phyloP scores from a whole-genome alignment of 2,797 vertebrate genomes.

The Phalloptychus januarius region DNA sequence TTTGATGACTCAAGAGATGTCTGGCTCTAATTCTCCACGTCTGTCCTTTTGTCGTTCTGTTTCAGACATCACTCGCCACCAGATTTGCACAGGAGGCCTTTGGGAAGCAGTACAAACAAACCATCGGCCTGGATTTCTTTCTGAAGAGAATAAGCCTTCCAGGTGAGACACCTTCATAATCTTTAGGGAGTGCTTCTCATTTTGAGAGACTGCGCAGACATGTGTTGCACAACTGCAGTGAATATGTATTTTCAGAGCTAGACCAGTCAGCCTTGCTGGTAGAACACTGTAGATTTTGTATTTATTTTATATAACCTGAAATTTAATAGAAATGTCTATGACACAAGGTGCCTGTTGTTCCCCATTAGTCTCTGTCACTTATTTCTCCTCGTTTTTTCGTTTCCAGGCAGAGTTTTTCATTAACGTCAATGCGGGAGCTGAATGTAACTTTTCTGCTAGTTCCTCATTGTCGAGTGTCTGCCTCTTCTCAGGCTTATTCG shows the following conservation, averaged over 20 bases:
- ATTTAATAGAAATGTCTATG: constrained; percentile 15
- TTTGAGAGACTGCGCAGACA: constrained; percentile 28
- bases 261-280: neutral
- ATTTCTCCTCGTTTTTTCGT: constrained; percentile 36
- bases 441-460: constrained; percentile 73
- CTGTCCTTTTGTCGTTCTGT: constrained; percentile 74
- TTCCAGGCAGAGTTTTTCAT: constrained; percentile 48
- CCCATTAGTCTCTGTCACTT: constrained; percentile 18
- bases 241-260: constrained; percentile 8
- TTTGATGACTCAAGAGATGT: constrained; percentile 21
- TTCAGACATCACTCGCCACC: constrained; percentile 96
- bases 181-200: constrained; percentile 56
- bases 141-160: constrained; percentile 97
- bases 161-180: constrained; percentile 87
- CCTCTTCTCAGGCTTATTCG: constrained; percentile 78
- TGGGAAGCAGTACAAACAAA: constrained; percentile 99
- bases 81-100: constrained; percentile 98
- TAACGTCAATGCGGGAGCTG: constrained; percentile 42
- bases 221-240: constrained; percentile 32
- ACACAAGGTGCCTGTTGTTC: constrained; percentile 41
- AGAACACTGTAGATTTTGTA: constrained; percentile 14
- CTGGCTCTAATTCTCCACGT: constrained; percentile 39
- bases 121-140: constrained; percentile 99
- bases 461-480: constrained; percentile 76
- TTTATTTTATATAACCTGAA: constrained; percentile 26